These are phyloP conservation scores for Tiaroga cobitis DNA, from an alignment of 2,797 vertebrate genomes.

Conservation along the genomic window DNA sequence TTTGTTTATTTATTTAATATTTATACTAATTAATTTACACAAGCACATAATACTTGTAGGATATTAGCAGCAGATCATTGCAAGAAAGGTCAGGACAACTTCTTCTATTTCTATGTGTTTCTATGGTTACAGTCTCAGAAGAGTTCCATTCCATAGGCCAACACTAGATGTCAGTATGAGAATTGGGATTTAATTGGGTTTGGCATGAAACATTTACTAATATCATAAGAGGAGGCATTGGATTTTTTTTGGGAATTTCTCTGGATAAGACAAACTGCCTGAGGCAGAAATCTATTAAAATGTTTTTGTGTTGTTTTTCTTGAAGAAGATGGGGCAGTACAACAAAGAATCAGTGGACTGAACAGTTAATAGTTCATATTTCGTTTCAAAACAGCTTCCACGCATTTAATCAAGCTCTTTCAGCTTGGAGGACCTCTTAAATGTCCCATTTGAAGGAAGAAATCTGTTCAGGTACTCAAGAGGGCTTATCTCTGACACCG, in stretches of 20 bases:
- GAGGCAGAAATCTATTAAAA: conserved; percentile 55
- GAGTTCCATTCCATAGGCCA: conserved; percentile 42
- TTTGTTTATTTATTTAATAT: conserved; percentile 6
- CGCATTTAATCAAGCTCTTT: conserved; percentile 36
- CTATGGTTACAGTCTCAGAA: conserved; percentile 50
- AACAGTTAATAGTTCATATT: conserved; percentile 51
- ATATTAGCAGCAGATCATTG: conserved; percentile 10
- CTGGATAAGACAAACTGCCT: conserved; percentile 42
- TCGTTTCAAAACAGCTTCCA: conserved; percentile 52
- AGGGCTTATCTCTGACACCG: conserved; percentile 23
- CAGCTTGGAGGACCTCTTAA: conserved; percentile 42
- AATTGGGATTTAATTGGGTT: conserved; percentile 53
- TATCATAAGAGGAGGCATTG: conserved; percentile 6
- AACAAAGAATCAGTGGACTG: conserved; percentile 55
- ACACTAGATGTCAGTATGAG: conserved; percentile 70
- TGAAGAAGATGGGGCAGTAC: conserved; percentile 50
- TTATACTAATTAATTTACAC: conserved; percentile 5
- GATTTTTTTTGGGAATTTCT: conserved; percentile 37
- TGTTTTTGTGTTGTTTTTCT: conserved; percentile 34
- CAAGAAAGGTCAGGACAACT: conserved; percentile 11
- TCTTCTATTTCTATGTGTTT: conserved; percentile 48
- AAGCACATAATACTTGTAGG: not conserved
- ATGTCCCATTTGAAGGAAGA: conserved; percentile 40
- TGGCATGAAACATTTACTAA: conserved; percentile 13
- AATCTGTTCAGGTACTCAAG: conserved; percentile 49